Percentiles rank a stretch among this genome's conserved stretches.
Conservation (phyloP, 64 coral and sea anemone species). For the Cladopsammia gracilis region DNA sequence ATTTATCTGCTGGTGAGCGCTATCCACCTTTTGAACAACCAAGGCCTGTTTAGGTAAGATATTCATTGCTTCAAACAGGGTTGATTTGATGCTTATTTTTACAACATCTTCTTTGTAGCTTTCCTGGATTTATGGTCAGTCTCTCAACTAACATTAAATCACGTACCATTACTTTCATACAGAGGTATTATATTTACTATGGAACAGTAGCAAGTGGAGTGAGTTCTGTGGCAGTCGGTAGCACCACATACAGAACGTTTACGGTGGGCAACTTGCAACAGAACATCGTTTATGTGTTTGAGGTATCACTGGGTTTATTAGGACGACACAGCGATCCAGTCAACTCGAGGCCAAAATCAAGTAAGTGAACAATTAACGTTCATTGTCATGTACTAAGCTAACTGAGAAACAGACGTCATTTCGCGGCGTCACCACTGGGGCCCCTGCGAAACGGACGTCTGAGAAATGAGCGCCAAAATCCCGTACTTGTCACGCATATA, state of each 20-base stretch:
- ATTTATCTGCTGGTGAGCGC: too few species aligned
- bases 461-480: too few species aligned
- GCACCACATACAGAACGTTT: background rate
- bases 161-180: background rate
- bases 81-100: too few species aligned
- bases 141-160: background rate
- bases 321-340: conserved; percentile 2
- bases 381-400: too few species aligned
- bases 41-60: too few species aligned
- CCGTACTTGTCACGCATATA: too few species aligned
- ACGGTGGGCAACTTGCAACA: background rate
- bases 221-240: background rate
- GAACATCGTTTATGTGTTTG: conserved; percentile 23
- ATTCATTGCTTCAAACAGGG: too few species aligned
- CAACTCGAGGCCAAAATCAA: background rate
- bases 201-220: background rate
- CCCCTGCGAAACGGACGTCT: too few species aligned
- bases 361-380: background rate
- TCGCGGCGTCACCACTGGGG: too few species aligned
- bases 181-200: conserved; percentile 29
- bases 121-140: background rate
- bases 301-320: conserved; percentile 9
- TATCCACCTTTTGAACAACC: too few species aligned
- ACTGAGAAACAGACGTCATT: too few species aligned
- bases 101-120: background rate